A percentile compares a stretch with the other conserved stretches of the same genome.
Conservation (phyloP, 2,888 invertebrate genomes). For the Venusia cambrica region DNA sequence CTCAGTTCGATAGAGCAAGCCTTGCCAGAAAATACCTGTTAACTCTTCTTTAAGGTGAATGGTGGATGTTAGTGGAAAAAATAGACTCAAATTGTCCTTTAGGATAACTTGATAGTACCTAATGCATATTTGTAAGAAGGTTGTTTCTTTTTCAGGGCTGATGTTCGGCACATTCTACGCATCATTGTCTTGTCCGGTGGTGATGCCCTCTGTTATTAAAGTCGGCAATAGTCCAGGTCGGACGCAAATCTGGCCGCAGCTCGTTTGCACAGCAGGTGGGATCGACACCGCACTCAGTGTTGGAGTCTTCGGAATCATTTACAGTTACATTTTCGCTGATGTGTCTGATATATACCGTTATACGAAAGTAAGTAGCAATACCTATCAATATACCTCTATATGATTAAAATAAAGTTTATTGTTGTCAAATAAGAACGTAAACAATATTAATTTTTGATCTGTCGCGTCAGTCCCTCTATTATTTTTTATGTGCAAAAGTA, state of each 20-base stretch:
- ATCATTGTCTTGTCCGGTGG: constrained; percentile 63
- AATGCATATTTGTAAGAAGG: neutral
- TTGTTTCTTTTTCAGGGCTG: constrained; percentile 28
- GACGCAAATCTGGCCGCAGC: constrained; percentile 58
- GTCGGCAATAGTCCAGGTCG: constrained; percentile 39
- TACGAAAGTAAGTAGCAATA: constrained; percentile 51
- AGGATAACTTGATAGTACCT: no score
- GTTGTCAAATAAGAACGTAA: no score
- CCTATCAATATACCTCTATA: no score
- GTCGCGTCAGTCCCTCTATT: no score
- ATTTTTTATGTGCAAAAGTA: no score
- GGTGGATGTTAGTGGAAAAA: no score
- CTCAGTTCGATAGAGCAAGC: no score
- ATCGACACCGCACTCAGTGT: constrained; percentile 67
- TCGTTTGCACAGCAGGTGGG: constrained; percentile 64
- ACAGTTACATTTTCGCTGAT: constrained; percentile 55
- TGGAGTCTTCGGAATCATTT: constrained; percentile 62
- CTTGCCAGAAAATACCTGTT: no score
- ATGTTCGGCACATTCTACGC: constrained; percentile 57
- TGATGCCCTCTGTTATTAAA: constrained; percentile 58
- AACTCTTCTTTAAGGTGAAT: no score
- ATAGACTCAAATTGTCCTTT: no score
- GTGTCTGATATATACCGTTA: constrained; percentile 52
- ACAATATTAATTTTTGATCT: no score
- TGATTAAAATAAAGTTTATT: no score